A percentile compares a stretch with the other conserved stretches of the same genome.
Evolutionary conservation across 1,140 invertebrate genomes (phyloP).

Genomic region (Notospermus geniculatus): DNA sequence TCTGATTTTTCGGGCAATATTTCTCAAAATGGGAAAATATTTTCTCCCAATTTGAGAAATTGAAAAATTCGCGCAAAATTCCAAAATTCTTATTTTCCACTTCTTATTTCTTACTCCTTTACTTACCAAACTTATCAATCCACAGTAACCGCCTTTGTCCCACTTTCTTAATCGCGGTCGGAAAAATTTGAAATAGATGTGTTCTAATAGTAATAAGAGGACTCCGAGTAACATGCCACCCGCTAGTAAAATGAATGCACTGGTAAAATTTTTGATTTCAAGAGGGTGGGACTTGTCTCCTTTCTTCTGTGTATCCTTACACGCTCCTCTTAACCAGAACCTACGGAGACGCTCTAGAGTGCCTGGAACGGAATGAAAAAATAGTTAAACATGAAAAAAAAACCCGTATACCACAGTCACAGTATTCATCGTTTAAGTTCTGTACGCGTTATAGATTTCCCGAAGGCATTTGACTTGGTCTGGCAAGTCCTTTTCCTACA

Average conservation of each 20-base stretch:
- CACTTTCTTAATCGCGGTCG: slow-evolving; percentile 84
- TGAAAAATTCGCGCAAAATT: too few species aligned
- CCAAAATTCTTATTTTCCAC: too few species aligned
- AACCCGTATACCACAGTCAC: too few species aligned
- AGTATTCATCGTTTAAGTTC: too few species aligned
- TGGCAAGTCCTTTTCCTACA: too few species aligned
- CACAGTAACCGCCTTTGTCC: slow-evolving; percentile 81
- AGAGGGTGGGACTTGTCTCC: slow-evolving; percentile 69
- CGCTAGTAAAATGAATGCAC: slow-evolving; percentile 92
- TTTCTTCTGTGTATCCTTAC: slow-evolving; percentile 76
- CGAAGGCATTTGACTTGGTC: too few species aligned
- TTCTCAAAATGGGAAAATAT: too few species aligned
- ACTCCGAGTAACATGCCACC: slow-evolving; percentile 87
- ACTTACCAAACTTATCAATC: slow-evolving; percentile 79
- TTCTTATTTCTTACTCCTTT: not conserved
- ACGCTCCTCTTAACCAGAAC: slow-evolving; percentile 97
- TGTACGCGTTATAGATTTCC: too few species aligned
- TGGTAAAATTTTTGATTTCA: slow-evolving; percentile 94
- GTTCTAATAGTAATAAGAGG: slow-evolving; percentile 81
- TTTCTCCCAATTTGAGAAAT: too few species aligned
- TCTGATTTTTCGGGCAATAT: too few species aligned
- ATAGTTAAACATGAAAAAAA: slow-evolving; percentile 3
- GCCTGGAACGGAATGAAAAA: slow-evolving; percentile 59
- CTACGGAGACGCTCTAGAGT: slow-evolving; percentile 89
- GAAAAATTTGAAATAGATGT: slow-evolving; percentile 88